These are phyloP conservation scores for Trichoplusia ni DNA, from an alignment of 1,140 invertebrate genomes.

Conservation along the genomic window DNA sequence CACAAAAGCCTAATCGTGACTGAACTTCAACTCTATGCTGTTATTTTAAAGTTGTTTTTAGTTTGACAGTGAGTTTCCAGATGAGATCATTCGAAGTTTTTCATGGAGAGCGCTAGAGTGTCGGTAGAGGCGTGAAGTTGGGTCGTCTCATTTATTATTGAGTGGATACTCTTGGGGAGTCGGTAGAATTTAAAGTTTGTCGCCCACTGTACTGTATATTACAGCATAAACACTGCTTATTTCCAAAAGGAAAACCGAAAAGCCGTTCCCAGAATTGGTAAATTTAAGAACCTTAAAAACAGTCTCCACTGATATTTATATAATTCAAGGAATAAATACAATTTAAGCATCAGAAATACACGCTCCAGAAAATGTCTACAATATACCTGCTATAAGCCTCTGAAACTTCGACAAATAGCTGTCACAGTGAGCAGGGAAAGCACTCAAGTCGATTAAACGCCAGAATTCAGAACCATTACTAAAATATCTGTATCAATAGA, in stretches of 20 bases:
- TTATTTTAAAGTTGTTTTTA: slow-evolving; percentile 44
- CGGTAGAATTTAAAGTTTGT: slow-evolving; percentile 30
- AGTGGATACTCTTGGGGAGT: slow-evolving; percentile 56
- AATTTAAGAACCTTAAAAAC: slow-evolving; percentile 13
- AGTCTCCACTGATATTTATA: too few species aligned
- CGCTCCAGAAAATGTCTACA: too few species aligned
- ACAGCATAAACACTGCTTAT: slow-evolving; percentile 7
- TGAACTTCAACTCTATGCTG: slow-evolving; percentile 38
- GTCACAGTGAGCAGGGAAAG: not conserved
- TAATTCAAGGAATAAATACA: too few species aligned
- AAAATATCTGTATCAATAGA: slow-evolving; percentile 11
- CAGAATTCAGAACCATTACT: not conserved
- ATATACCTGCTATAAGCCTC: too few species aligned
- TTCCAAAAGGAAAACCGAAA: too few species aligned
- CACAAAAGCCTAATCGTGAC: slow-evolving; percentile 18
- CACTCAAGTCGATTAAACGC: slow-evolving; percentile 15
- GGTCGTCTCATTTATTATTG: slow-evolving; percentile 77
- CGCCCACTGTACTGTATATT: slow-evolving; percentile 6
- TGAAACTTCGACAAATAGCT: slow-evolving; percentile 1
- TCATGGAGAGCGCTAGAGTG: slow-evolving; percentile 63
- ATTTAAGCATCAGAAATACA: too few species aligned
- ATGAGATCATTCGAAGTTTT: slow-evolving; percentile 62
- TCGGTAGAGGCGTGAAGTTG: slow-evolving; percentile 68
- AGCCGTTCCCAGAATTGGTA: too few species aligned
- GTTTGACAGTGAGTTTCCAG: slow-evolving; percentile 29